Conservation (phyloP, 2,888 invertebrate species). For the Nomada ruficornis region DNA sequence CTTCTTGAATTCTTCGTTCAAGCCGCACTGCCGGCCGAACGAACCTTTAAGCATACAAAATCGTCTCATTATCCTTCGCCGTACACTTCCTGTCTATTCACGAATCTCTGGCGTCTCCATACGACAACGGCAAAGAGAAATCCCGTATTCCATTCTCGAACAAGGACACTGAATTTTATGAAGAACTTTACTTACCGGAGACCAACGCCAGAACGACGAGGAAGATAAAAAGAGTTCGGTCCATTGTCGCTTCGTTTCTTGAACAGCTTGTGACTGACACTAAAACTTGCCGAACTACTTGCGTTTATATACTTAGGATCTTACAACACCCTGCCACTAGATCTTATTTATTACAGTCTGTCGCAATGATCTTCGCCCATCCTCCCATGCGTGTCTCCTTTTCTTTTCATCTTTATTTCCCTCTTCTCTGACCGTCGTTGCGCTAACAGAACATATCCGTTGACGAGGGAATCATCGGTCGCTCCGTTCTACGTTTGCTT, state of each 20-base stretch:
- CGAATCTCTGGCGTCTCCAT: neutral
- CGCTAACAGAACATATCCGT: neutral
- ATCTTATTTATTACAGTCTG: neutral
- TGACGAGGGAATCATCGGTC: neutral
- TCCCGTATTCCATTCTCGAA: neutral
- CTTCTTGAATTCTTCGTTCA: conserved; percentile 32
- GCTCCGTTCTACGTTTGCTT: too few relatives aligned
- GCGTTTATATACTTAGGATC: conserved; percentile 31
- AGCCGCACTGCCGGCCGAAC: conserved; percentile 24
- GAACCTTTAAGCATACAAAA: conserved; percentile 21
- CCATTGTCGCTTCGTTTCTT: conserved; percentile 27
- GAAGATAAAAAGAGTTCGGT: conserved; percentile 16
- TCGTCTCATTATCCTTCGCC: neutral
- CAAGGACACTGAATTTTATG: neutral
- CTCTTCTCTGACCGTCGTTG: neutral
- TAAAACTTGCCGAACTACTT: neutral
- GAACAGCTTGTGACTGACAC: conserved; percentile 1
- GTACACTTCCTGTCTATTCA: neutral
- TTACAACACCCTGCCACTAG: neutral
- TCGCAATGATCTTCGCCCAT: neutral
- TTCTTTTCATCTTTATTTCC: neutral
- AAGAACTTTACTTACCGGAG: conserved; percentile 32
- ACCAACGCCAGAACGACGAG: conserved; percentile 32
- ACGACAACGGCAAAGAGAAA: neutral
- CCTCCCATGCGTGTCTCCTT: neutral